Evolutionary conservation across 53 echinoderm and acorn worm genomes (phyloP), one percentile per base, ranked within the genome.

Genomic region (Luidia sarsii): DNA sequence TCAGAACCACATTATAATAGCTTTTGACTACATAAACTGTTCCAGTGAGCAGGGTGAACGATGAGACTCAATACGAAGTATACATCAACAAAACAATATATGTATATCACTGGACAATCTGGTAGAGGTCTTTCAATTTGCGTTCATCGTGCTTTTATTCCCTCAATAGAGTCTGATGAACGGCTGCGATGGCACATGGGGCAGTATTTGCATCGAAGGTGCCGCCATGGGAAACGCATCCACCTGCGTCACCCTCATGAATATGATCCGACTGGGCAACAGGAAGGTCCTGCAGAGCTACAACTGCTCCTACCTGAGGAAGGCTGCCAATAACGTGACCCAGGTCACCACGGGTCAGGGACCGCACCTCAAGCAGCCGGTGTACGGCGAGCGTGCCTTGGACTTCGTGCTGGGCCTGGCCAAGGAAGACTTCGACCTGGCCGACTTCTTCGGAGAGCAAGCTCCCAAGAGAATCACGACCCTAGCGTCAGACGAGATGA

Each of bases 321-420:
- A 89, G 67, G 83, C 84, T 18, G 89, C 80, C 37, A 87, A 70
- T 23, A 87, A 80, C 39, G 81, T 87, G 21, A 87, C 87, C 18
- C 48, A 49, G 38, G 56, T 81, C 39, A 81, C 80, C 64, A 87
- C 69, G 21, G 87, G 81, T 25, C 21, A 32, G 31, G 66, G 54
- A 1, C 87, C 87, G 18, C 22, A 87, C 69, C 27, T 50, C 33
- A 87, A 87, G 87, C 87, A 87, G 68, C 87, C 81, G 8, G 46
- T 81, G 27, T 81, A 71, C 64, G 88, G 88, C n/a, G 88, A 35
- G 15, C 41, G 88, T 36, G 82, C 88, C 31, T 45, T 86, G 51
- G 88, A 87, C 64, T 70, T 82, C 43, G 74, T 87, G 25, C 67
- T 61, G 35, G 74, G 55, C 20, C 41, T 87, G 29, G 33, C 15